Conservation (phyloP, 2,113 vertebrate species). For the Osmerus mordax region DNA sequence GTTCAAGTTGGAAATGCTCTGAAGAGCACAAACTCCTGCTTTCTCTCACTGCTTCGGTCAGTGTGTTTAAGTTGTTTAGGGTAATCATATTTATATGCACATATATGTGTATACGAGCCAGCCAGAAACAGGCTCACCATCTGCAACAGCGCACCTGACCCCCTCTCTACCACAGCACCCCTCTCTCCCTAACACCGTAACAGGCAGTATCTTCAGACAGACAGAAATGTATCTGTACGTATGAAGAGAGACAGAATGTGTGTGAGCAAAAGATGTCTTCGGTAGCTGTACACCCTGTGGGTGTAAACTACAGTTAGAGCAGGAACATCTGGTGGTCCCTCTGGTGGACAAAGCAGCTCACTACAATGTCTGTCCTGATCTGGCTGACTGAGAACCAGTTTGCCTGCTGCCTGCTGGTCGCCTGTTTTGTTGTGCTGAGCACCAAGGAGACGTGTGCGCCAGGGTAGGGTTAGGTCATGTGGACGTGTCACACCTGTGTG, state of each 20-base stretch:
- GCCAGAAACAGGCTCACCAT: neutral
- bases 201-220: too few species aligned
- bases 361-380: constrained; percentile 18
- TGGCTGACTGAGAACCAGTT: constrained; percentile 26
- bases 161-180: neutral
- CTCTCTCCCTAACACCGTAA: too few species aligned
- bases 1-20: too few species aligned
- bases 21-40: too few species aligned
- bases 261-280: neutral
- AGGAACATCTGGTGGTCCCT: constrained; percentile 36
- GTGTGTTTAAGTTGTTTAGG: too few species aligned
- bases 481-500: too few species aligned
- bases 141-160: neutral
- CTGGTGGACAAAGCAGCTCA: constrained; percentile 14
- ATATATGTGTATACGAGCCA: neutral
- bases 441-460: neutral
- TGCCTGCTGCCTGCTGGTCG: neutral
- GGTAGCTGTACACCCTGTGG: constrained; percentile 7
- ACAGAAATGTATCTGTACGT: neutral
- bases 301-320: constrained; percentile 15
- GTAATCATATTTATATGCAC: too few species aligned
- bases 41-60: too few species aligned
- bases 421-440: neutral
- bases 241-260: neutral
- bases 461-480: neutral